A percentile compares a stretch with the other conserved stretches of the same genome.
These are phyloP conservation scores for Siniperca undulata DNA, from an alignment of 2,797 vertebrate species.

Conservation along the genomic window DNA sequence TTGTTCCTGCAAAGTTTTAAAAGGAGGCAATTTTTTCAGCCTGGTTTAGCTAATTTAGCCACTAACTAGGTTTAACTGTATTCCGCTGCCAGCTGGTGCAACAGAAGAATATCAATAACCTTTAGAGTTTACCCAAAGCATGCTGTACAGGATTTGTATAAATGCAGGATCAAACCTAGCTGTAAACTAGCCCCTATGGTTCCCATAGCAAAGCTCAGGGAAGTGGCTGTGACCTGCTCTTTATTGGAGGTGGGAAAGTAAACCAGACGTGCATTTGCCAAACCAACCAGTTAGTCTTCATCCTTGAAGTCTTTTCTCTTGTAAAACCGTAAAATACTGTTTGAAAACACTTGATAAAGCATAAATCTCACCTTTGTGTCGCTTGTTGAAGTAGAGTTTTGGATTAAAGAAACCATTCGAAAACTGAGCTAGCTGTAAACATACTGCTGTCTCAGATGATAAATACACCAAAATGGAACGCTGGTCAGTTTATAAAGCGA, in stretches of 20 bases:
- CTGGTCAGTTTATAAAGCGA: constrained; percentile 9
- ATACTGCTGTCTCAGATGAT: not conserved
- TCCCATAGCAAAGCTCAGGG: not conserved
- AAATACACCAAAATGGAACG: not conserved
- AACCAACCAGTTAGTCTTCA: not conserved
- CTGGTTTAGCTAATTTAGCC: not conserved
- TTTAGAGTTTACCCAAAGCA: constrained; percentile 8
- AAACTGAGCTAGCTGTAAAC: constrained; percentile 10
- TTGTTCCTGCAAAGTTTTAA: not conserved
- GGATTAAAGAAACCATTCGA: not conserved
- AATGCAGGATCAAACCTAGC: not conserved
- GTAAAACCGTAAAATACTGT: not conserved
- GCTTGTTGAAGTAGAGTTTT: not conserved
- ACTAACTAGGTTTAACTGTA: not conserved
- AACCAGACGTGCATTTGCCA: not conserved
- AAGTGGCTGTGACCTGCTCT: not conserved
- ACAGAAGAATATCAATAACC: not conserved
- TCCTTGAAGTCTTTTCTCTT: not conserved
- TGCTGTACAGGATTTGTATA: not conserved
- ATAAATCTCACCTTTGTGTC: not conserved
- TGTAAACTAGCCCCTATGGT: not conserved
- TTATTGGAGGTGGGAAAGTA: not conserved
- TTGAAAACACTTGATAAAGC: constrained; percentile 11
- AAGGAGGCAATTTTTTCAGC: not conserved
- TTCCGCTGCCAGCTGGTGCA: not conserved